These are phyloP conservation scores for Grapholita molesta DNA, from an alignment of 1,140 invertebrate species.

Conservation along the genomic window DNA sequence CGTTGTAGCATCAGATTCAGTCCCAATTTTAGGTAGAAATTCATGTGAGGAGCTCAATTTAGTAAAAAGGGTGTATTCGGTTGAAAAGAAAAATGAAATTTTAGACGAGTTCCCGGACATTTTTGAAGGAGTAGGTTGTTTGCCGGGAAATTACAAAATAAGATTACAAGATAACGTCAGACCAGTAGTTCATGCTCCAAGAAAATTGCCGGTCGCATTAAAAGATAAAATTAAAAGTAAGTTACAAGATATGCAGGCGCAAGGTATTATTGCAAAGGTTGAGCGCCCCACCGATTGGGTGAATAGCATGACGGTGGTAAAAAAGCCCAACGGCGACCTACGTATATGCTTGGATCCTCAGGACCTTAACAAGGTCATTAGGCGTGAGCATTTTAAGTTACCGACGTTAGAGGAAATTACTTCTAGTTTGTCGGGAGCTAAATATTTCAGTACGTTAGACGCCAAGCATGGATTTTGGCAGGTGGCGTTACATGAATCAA, in stretches of 20 bases:
- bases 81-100: background rate
- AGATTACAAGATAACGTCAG: background rate
- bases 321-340: conserved; percentile 61
- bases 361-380: conserved; percentile 69
- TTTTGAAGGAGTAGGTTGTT: background rate
- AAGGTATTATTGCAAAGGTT: conserved; percentile 4
- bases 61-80: background rate
- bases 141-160: background rate
- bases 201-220: background rate
- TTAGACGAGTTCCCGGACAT: background rate
- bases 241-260: background rate
- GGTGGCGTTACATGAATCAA: conserved; percentile 35
- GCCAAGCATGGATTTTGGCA: conserved; percentile 54
- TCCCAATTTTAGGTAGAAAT: background rate
- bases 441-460: conserved; percentile 68
- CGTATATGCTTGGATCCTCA: conserved; percentile 73
- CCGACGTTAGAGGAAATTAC: conserved; percentile 39
- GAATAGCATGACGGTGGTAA: conserved; percentile 59
- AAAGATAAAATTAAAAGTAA: background rate
- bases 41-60: background rate
- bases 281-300: conserved; percentile 68
- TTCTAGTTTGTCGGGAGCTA: conserved; percentile 44
- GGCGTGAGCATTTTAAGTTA: conserved; percentile 43
- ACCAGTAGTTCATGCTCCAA: background rate
- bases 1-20: background rate